Evolutionary conservation across 2,113 vertebrate species (phyloP).

Genomic region (Sylvilagus bachmani): DNA sequence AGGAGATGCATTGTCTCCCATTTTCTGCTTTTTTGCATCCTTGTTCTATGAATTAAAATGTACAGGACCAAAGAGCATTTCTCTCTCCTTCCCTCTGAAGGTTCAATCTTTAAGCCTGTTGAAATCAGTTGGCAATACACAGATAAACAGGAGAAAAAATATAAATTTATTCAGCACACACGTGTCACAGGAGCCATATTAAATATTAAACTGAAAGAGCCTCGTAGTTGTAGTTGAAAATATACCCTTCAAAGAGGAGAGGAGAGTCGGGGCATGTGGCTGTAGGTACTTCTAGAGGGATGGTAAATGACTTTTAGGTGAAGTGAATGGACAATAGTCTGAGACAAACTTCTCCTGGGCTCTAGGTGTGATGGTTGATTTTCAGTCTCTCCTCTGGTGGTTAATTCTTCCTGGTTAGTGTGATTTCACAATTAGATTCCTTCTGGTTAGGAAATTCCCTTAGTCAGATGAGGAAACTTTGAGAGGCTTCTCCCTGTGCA

Average conservation of each 20-base stretch:
- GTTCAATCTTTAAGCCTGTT: not conserved
- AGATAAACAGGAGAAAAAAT: not conserved
- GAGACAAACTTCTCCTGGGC: not conserved
- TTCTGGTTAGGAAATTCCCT: not conserved
- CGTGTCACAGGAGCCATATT: no score
- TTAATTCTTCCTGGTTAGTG: not conserved
- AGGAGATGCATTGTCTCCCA: not conserved
- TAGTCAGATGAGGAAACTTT: not conserved
- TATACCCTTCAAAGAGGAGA: not conserved
- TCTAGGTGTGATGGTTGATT: not conserved
- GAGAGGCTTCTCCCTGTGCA: not conserved
- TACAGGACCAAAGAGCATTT: not conserved
- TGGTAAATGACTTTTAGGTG: not conserved
- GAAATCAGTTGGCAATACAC: not conserved
- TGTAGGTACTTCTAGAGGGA: not conserved
- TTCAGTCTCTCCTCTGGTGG: not conserved
- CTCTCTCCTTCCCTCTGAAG: not conserved
- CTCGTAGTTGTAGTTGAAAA: not conserved
- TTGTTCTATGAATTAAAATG: not conserved
- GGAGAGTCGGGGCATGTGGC: rapidly evolving
- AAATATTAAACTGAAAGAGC: not conserved
- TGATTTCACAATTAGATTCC: not conserved
- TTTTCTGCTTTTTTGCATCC: not conserved
- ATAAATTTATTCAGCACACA: not conserved
- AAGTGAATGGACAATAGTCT: not conserved